Percentiles rank a stretch among this genome's conserved stretches.
phyloP scores from a whole-genome alignment of 2,113 vertebrate species.

The Myocastor coypus region DNA sequence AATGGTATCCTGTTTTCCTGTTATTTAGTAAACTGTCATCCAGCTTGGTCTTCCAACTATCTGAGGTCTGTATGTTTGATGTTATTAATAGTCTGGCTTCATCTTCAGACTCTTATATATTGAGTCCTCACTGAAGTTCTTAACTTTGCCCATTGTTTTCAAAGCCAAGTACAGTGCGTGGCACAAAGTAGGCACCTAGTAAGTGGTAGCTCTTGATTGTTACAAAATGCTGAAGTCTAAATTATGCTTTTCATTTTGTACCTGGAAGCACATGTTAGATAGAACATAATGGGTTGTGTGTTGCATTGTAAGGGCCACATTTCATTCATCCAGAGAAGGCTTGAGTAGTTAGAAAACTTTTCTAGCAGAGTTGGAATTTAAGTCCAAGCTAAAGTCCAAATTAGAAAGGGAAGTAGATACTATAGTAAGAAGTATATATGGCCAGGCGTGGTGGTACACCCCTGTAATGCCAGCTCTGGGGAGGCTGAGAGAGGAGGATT shows the following conservation, averaged over 20 bases:
- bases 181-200: neutral
- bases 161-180: neutral
- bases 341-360: neutral
- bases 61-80: neutral
- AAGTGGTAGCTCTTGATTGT: neutral
- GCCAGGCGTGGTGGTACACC: too few relatives aligned
- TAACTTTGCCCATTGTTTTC: neutral
- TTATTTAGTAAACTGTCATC: neutral
- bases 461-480: too few relatives aligned
- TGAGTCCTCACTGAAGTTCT: neutral
- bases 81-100: neutral
- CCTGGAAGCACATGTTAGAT: neutral
- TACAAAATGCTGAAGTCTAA: neutral
- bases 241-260: neutral
- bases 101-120: neutral
- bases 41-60: neutral
- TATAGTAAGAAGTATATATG: neutral
- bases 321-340: neutral
- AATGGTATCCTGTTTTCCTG: neutral
- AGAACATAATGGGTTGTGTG: neutral
- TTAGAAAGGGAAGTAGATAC: neutral
- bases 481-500: too few relatives aligned
- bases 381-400: neutral
- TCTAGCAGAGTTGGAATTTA: neutral
- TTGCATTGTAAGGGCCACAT: neutral